Evolutionary conservation across 2,888 invertebrate genomes (phyloP).

Genomic region (Palloptera scutellata): DNA sequence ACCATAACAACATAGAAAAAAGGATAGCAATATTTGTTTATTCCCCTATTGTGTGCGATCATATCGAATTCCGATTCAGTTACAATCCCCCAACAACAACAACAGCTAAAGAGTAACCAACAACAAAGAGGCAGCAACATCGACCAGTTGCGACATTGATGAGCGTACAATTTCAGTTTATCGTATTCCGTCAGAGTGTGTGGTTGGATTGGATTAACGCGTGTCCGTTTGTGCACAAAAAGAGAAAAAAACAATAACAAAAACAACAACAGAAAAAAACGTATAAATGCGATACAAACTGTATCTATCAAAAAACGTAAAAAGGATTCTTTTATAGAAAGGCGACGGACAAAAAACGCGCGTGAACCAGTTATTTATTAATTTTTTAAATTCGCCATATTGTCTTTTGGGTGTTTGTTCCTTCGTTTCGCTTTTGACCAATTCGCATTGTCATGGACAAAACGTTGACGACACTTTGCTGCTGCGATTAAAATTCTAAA

Average conservation of each 20-base stretch:
- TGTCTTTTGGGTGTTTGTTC: too few species aligned
- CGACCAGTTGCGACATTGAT: slow-evolving; percentile 7
- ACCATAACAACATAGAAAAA: slow-evolving; percentile 2
- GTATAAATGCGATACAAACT: slow-evolving; percentile 6
- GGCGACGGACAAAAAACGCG: too few species aligned
- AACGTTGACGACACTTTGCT: too few species aligned
- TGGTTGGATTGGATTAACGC: slow-evolving; percentile 39
- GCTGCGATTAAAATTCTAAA: too few species aligned
- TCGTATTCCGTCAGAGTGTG: slow-evolving; percentile 53
- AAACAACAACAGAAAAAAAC: background rate
- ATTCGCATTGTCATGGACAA: too few species aligned
- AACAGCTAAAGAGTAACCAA: slow-evolving; percentile 9
- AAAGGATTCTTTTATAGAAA: slow-evolving; percentile 2
- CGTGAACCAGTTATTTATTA: too few species aligned
- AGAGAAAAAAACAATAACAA: background rate
- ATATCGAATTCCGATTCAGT: slow-evolving; percentile 50
- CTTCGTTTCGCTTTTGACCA: too few species aligned
- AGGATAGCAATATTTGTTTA: slow-evolving; percentile 18
- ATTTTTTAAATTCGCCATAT: too few species aligned
- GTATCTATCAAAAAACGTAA: background rate
- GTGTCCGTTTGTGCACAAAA: slow-evolving; percentile 20
- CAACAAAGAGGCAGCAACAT: slow-evolving; percentile 11
- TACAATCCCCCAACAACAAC: slow-evolving; percentile 27
- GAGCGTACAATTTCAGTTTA: slow-evolving; percentile 48
- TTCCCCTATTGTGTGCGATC: slow-evolving; percentile 39